Evolutionary conservation across 1,140 invertebrate species (phyloP).

Genomic region (Euwallacea fornicatus): DNA sequence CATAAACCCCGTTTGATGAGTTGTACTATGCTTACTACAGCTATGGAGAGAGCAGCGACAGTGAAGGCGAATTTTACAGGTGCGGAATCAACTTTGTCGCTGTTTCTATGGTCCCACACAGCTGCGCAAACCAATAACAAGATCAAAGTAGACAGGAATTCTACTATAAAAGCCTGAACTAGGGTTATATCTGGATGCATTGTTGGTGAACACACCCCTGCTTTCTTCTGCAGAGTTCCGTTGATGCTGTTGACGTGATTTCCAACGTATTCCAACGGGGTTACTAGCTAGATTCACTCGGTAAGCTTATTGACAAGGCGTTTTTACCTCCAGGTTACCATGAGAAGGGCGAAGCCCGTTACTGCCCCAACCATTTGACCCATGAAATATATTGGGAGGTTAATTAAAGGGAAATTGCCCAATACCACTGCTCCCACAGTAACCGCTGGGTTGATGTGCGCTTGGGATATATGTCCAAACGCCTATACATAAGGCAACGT

Average conservation of each 20-base stretch:
- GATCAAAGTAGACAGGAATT: slow-evolving; percentile 62
- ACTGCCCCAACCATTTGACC: slow-evolving; percentile 17
- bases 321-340: neutral
- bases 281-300: slow-evolving; percentile 50
- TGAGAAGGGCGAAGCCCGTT: slow-evolving; percentile 6
- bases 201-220: slow-evolving; percentile 45
- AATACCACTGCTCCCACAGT: slow-evolving; percentile 51
- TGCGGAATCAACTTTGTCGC: slow-evolving; percentile 58
- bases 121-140: slow-evolving; percentile 65
- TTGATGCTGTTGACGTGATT: slow-evolving; percentile 34
- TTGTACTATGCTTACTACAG: slow-evolving; percentile 52
- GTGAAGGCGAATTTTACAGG: slow-evolving; percentile 65
- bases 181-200: slow-evolving; percentile 36
- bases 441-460: neutral
- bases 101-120: slow-evolving; percentile 65
- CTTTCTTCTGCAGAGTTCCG: slow-evolving; percentile 9
- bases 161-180: slow-evolving; percentile 59
- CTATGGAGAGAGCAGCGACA: slow-evolving; percentile 63
- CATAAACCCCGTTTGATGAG: neutral
- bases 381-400: slow-evolving; percentile 13
- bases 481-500: neutral
- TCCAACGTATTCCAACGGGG: slow-evolving; percentile 52
- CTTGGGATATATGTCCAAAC: neutral
- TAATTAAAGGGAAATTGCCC: neutral
- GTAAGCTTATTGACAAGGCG: neutral